Base-by-base conservation (phyloP, 2,888 invertebrate genomes). In the Tachina lurida region DNA sequence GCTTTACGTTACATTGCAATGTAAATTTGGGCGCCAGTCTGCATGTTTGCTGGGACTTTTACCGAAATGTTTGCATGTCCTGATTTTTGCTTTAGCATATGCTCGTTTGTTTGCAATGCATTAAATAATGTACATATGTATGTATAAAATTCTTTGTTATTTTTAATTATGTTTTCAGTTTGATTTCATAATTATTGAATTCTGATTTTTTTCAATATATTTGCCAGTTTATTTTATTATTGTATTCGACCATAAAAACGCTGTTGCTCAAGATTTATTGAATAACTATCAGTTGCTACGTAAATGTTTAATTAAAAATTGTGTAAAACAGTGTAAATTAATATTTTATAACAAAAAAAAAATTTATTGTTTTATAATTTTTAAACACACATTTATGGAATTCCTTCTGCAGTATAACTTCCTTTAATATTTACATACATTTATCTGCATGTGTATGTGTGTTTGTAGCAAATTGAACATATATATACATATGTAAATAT, bases 301-400 rank as follows among this genome's bases (percentile, higher is more conserved):
- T 22, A 70, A 62, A 45, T 70, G 62, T 78, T 68, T 67, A 84
- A 78, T 74, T 62, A 71, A 71, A 67, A 84, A 47, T 41, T 39
- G 31, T 31, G 31, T 31, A 31, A 31, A 31, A 31, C 7, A 31
- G 7, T 31, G 31, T 31, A 31, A 31, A 31, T 31, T 31, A 31
- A 31, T 31, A 31, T 31, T 31, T 71, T 49, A 65, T 65, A 70
- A 65, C 63, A 68, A 60, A 45, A 17, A 12, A 73, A 62, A 19
- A n/a, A n/a, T n/a, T n/a, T n/a, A 74, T 52, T 52, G 41, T 39
- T 17, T 54, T 70, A 68, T 39, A 73, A 49, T 13, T 41, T 58
- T 78, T 58, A 17, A 17, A n/a, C 43, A 56, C 17, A 70, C 41
- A 70, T 22, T 45, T 22, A 52, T 43, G 49, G 19, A 45, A 56